Conservation (phyloP, 2,113 vertebrate genomes). For the Acanthisitta chloris region DNA sequence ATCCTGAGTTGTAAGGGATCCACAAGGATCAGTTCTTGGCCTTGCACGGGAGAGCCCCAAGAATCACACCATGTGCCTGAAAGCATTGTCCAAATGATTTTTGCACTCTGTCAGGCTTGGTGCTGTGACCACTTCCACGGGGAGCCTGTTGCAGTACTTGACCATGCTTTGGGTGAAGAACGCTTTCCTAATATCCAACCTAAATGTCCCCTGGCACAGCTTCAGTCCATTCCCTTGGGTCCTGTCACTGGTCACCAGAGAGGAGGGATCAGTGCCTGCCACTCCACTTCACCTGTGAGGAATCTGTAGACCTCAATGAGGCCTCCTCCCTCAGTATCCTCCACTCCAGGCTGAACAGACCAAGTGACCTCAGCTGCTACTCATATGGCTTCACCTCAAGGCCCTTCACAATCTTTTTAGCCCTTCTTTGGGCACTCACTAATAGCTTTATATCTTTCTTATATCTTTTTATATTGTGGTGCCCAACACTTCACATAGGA, state of each 20-base stretch:
- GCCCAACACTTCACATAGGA: neutral
- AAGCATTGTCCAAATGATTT: neutral
- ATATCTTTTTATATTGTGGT: neutral
- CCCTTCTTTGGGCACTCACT: neutral
- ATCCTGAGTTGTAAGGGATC: neutral
- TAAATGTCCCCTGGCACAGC: neutral
- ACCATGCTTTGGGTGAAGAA: accelerated
- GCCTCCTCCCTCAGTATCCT: neutral
- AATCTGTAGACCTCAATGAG: accelerated
- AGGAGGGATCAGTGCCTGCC: too few species aligned
- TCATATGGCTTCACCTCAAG: too few species aligned
- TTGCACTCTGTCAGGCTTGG: neutral
- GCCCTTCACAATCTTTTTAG: neutral
- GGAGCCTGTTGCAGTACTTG: neutral
- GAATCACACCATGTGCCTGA: neutral
- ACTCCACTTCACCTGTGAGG: accelerated
- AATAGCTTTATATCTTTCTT: neutral
- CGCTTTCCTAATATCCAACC: neutral
- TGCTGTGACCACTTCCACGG: neutral
- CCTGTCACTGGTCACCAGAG: neutral
- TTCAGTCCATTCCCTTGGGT: neutral
- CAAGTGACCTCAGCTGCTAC: neutral
- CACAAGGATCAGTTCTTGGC: neutral
- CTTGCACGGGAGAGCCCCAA: neutral
- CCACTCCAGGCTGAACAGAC: neutral